phyloP scores from a whole-genome alignment of 2,888 invertebrate species.

The Eristalis pertinax region DNA sequence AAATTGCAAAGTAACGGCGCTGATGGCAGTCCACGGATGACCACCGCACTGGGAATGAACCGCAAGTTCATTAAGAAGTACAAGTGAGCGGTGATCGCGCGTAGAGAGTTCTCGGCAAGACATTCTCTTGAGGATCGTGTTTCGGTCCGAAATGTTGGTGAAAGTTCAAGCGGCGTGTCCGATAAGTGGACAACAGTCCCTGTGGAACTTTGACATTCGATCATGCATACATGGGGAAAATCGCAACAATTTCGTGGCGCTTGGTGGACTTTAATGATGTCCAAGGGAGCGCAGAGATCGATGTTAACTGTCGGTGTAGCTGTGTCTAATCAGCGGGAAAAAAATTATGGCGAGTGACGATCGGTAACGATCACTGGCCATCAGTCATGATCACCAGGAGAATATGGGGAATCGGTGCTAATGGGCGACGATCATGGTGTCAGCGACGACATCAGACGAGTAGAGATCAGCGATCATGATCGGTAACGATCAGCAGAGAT shows the following conservation, averaged over 20 bases:
- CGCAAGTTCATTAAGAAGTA: slow-evolving; percentile 1
- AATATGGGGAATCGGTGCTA: too few relatives aligned
- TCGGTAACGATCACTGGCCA: too few relatives aligned
- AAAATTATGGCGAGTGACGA: too few relatives aligned
- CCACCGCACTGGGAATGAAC: background rate
- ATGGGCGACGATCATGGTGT: too few relatives aligned
- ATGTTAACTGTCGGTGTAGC: too few relatives aligned
- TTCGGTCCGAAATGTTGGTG: background rate
- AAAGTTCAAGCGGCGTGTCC: background rate
- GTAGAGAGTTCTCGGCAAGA: background rate
- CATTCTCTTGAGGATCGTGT: background rate
- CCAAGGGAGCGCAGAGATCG: too few relatives aligned
- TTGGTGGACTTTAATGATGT: too few relatives aligned
- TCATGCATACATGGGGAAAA: background rate
- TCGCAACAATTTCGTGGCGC: background rate
- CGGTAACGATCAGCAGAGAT: too few relatives aligned
- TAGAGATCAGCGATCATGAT: too few relatives aligned
- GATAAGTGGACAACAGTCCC: background rate
- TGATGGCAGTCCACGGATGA: slow-evolving; percentile 11
- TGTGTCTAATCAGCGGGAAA: too few relatives aligned
- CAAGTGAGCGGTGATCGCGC: background rate
- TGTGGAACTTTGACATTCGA: background rate
- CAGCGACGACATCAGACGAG: too few relatives aligned
- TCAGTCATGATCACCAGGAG: too few relatives aligned
- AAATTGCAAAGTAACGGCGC: slow-evolving; percentile 10